Percentiles rank a stretch among this genome's conserved stretches.
Evolutionary conservation across 1,140 invertebrate species (phyloP).

Genomic region (Pectinophora gossypiella): DNA sequence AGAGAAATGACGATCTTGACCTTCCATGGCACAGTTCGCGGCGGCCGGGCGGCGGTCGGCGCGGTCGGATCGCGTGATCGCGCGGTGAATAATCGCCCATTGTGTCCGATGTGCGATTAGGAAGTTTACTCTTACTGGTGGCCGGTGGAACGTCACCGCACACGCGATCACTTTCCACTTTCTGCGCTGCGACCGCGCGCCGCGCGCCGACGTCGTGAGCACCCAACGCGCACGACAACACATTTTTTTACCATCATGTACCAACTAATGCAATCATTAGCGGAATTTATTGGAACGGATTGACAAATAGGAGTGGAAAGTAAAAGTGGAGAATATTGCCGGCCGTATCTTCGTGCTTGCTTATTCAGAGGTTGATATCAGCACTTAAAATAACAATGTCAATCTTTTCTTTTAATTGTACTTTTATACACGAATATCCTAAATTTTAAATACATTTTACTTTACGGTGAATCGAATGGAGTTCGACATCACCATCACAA

Average conservation of each 20-base stretch:
- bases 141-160: conserved; percentile 33
- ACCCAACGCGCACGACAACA: conserved; percentile 7
- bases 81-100: conserved; percentile 26
- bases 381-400: no score
- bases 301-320: neutral
- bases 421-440: no score
- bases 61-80: conserved; percentile 29
- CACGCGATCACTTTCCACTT: conserved; percentile 65
- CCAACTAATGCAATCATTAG: conserved; percentile 1
- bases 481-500: no score
- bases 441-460: no score
- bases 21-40: conserved; percentile 35
- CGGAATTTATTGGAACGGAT: conserved; percentile 1
- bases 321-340: neutral
- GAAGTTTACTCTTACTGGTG: conserved; percentile 62
- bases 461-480: no score
- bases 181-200: conserved; percentile 18
- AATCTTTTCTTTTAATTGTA: no score
- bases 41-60: neutral
- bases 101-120: conserved; percentile 36
- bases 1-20: conserved; percentile 22
- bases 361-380: no score
- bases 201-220: neutral
- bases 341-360: no score
- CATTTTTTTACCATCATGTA: conserved; percentile 12